phyloP scores from a whole-genome alignment of 2,797 vertebrate genomes.

The Myiotriccus ornatus region DNA sequence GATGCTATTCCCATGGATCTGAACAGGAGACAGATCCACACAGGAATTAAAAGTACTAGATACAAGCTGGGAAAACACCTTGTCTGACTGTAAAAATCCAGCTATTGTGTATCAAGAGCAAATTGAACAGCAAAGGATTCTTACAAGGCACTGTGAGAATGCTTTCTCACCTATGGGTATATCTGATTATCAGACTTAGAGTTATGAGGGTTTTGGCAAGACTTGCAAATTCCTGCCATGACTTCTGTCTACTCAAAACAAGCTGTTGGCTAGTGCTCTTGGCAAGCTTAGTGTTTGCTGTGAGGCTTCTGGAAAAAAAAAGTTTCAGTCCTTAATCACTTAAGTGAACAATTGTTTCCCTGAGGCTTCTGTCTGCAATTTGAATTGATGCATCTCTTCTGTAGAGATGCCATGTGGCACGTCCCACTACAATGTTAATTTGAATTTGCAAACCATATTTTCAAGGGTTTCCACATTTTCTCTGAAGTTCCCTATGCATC shows the following conservation, averaged over 20 bases:
- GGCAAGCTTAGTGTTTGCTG: conserved; percentile 27
- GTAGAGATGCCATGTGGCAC: not conserved
- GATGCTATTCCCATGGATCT: not conserved
- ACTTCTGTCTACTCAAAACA: conserved; percentile 51
- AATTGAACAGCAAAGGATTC: not conserved
- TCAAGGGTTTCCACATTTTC: not conserved
- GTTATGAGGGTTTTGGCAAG: conserved; percentile 45
- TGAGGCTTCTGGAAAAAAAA: conserved; percentile 30
- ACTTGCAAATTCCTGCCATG: conserved; percentile 54
- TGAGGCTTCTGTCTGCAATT: conserved; percentile 42
- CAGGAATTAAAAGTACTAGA: not conserved
- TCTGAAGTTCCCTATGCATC: not conserved
- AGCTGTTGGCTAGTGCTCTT: conserved; percentile 45
- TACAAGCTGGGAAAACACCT: not conserved
- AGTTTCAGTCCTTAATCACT: conserved; percentile 4
- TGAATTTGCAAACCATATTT: not conserved
- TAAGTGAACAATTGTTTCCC: conserved; percentile 32
- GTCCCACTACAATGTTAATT: not conserved
- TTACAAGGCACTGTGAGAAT: not conserved
- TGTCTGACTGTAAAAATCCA: not conserved
- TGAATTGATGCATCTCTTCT: not conserved
- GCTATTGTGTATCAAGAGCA: not conserved
- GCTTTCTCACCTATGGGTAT: conserved; percentile 51
- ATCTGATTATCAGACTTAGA: conserved; percentile 31
- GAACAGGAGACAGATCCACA: not conserved